Evolutionary conservation across 2,113 vertebrate genomes (phyloP).

Genomic region (Aegotheles bennettii): DNA sequence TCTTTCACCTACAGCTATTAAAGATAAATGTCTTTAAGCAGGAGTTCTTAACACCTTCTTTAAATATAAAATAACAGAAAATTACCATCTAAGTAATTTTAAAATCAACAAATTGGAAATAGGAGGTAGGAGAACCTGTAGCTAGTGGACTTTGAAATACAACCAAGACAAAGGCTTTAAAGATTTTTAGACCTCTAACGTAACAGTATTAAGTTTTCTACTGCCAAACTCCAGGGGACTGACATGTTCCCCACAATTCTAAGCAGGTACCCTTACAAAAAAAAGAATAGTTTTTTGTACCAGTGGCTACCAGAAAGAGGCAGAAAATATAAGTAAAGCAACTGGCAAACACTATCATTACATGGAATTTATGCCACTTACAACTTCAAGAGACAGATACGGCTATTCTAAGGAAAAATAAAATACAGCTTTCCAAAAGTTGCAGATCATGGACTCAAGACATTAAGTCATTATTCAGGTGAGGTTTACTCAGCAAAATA

Average conservation of each 20-base stretch:
- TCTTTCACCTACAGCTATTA: constrained; percentile 74
- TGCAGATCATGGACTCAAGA: background rate
- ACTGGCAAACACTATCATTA: background rate
- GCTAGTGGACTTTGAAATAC: background rate
- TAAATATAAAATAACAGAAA: constrained; percentile 67
- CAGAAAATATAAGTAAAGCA: background rate
- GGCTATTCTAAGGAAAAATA: background rate
- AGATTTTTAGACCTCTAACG: background rate
- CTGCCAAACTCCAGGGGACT: background rate
- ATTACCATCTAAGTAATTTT: constrained; percentile 30
- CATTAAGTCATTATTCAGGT: background rate
- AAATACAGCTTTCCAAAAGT: background rate
- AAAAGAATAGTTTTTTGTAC: background rate
- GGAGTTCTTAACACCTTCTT: constrained; percentile 64
- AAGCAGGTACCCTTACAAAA: background rate
- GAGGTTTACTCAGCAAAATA: background rate
- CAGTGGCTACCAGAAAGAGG: background rate
- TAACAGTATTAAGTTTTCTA: background rate
- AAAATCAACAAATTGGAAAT: constrained; percentile 3
- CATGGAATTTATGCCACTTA: background rate
- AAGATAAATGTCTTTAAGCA: constrained; percentile 73
- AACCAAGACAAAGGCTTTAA: background rate
- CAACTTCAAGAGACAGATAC: background rate
- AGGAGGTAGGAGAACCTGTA: background rate
- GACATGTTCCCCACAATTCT: background rate